A percentile compares a stretch with the other conserved stretches of the same genome.
Evolutionary conservation across 2,888 invertebrate species (phyloP).

Genomic region (Pantelozetes paolii): DNA sequence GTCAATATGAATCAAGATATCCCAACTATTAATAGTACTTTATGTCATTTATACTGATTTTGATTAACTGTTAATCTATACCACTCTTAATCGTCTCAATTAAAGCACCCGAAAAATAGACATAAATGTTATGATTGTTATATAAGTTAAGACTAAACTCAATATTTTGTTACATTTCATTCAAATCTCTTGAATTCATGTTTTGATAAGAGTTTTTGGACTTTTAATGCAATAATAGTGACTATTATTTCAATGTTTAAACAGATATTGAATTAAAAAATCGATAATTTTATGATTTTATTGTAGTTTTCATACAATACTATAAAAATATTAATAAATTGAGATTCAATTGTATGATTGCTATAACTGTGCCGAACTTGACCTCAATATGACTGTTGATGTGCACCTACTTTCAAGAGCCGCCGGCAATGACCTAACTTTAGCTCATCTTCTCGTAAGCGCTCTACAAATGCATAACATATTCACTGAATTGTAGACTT

Average conservation of each 20-base stretch:
- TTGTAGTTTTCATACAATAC: not conserved
- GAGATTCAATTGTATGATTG: constrained; percentile 21
- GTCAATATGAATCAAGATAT: not conserved
- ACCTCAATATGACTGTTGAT: constrained; percentile 19
- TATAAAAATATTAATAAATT: not conserved
- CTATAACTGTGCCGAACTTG: constrained; percentile 30
- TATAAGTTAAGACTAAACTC: constrained; percentile 19
- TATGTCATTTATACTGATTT: constrained; percentile 3
- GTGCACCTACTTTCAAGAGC: constrained; percentile 30
- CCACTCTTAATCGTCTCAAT: not conserved
- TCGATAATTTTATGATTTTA: not conserved
- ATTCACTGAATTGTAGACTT: not conserved
- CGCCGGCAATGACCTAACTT: constrained; percentile 23
- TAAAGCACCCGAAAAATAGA: no score
- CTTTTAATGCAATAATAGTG: not conserved
- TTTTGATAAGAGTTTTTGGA: not conserved
- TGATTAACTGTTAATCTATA: not conserved
- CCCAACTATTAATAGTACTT: not conserved
- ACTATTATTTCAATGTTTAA: not conserved
- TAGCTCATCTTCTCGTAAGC: constrained; percentile 28
- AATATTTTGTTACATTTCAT: not conserved
- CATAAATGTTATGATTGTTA: no score
- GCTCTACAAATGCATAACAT: not conserved
- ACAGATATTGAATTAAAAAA: not conserved
- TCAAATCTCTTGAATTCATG: not conserved